Percentiles rank a stretch among this genome's conserved stretches.
Conservation (phyloP, 2,888 invertebrate genomes). For the Agrochola macilenta region DNA sequence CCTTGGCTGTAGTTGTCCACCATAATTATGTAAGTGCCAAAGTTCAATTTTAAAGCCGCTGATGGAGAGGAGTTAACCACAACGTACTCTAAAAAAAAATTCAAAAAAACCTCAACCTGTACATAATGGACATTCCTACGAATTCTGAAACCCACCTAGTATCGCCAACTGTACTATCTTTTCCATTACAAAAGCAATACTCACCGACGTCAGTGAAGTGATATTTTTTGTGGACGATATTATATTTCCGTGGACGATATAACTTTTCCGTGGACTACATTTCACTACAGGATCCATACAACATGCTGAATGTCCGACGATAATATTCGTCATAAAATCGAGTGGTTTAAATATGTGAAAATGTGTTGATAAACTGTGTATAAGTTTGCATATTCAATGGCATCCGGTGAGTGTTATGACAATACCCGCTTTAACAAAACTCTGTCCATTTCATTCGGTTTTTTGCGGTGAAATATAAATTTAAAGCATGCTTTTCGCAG, state of each 20-base stretch:
- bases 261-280: conserved; percentile 23
- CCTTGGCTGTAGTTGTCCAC: neutral
- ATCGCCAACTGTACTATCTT: conserved; percentile 71
- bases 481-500: neutral
- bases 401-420: conserved; percentile 73
- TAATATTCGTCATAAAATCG: conserved; percentile 43
- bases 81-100: neutral
- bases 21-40: too few relatives aligned
- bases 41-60: too few relatives aligned
- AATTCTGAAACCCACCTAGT: conserved; percentile 67
- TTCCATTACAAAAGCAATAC: conserved; percentile 71
- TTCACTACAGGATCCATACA: conserved; percentile 26
- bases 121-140: conserved; percentile 62
- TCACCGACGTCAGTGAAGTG: conserved; percentile 50
- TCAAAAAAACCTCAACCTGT: conserved; percentile 68
- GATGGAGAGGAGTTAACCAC: neutral
- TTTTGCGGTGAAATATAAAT: conserved; percentile 19
- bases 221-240: conserved; percentile 45
- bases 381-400: conserved; percentile 74
- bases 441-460: conserved; percentile 8
- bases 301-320: conserved; percentile 45
- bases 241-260: conserved; percentile 43
- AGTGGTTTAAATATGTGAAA: conserved; percentile 63
- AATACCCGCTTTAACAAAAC: conserved; percentile 24
- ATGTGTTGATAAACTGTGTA: conserved; percentile 73